Evolutionary conservation across 2,113 vertebrate genomes (phyloP), one percentile per base, ranked within the genome.

Genomic region (Aviceda subcristata): DNA sequence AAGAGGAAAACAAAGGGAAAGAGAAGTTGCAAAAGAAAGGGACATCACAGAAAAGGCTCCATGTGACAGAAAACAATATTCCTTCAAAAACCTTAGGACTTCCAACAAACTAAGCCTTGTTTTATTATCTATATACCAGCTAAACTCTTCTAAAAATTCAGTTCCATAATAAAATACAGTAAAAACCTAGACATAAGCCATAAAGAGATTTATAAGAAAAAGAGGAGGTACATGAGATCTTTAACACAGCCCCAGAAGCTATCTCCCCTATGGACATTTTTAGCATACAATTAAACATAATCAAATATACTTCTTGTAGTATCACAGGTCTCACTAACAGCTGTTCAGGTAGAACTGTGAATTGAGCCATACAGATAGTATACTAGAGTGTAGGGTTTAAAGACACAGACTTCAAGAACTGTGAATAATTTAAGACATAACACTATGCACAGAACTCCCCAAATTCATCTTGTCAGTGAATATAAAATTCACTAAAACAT

Each of bases 291-390:
- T 95, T 88, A 88, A 55, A 53, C 10, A 36, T 39, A 87, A 62
- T 74, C 76, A 82, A 27, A 48, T 72, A 84, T 64, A 72, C 26
- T 41, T 63, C 38, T 59, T 36, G 53, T 60, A 87, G 24, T 51
- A 85, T 11, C 50, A 36, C 51, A 80, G 51, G 48, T 91, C 63
- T 88, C 88, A 76, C 59, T 91, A 93, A 63, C 83, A 95, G 88
- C 86, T 92, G 72, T 48, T 86, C 67, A 80, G 66, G 82, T 59
- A 87, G 30, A 83, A 73, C 68, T 93, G 92, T 90, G 67, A 96
- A 83, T 84, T 84, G 60, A 92, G 79, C 59, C 86, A 86, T 57
- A 91, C 0, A 1, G 67, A 46, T 11, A 66, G 67, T 29, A 20
- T 38, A 88, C 12, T 55, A 69, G 50, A 81, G 41, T 19, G 43